Base-by-base conservation (phyloP, 2,113 vertebrate species). In the Toxotes jaculatrix region DNA sequence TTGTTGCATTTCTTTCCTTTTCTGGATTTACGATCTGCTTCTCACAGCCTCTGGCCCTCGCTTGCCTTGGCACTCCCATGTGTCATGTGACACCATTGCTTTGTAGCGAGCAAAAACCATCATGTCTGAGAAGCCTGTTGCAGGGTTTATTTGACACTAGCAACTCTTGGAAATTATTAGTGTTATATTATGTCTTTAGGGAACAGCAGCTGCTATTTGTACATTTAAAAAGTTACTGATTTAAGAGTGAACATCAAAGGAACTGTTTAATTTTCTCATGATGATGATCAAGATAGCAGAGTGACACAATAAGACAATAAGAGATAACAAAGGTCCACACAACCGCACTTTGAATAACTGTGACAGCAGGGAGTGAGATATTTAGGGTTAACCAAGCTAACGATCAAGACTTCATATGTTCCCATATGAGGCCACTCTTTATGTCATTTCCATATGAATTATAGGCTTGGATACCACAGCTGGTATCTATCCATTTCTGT, bases 1-100 rank as follows among this genome's bases (percentile, higher is more conserved):
- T 91, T 91, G 89, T 88, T 93, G 83, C 64, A 65, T 88, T 92
- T 91, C 73, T 81, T 53, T 59, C 62, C 71, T 83, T 65, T 84
- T 42, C 31, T 56, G 77, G 84, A 93, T 92, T 94, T 93, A 92
- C 42, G 81, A 85, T 42, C 49, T 69, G 53, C 78, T 82, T 69
- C 76, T 85, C 83, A 69, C 76, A 87, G 80, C 79, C 80, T 82
- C 78, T 51, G 74, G 79, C 82, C 81, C 85, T 74, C 65, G 7
- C 67, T 79, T 77, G 80, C 69, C 64, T 80, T 16, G 1, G 55
- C 64, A 45, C 79, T 90, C 81, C 87, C 74, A 49, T 55, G 79
- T 79, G 90, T 91, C 88, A 91, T 88, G 79, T 79, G 87, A 89
- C 83, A 91, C 88, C 56, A 1, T 27, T 49, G 83, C 82, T 86